Evolutionary conservation across 2,113 vertebrate genomes (phyloP), one percentile per base, ranked within the genome.

Genomic region (Heliornis fulica): DNA sequence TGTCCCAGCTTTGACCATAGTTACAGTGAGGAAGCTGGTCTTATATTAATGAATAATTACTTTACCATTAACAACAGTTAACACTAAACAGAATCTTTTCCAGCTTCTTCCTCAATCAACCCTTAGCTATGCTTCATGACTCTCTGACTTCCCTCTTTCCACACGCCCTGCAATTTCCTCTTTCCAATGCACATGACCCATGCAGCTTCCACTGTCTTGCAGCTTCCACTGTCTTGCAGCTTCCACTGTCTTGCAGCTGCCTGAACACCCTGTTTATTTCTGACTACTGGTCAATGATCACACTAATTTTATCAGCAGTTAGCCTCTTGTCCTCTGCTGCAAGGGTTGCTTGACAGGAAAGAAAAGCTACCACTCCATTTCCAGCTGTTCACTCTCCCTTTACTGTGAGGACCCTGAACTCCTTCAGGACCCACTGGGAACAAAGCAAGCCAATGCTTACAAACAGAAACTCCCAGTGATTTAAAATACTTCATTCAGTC

Each of bases 181-280:
- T 89, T 48, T 32, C 40, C 66, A 82, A 29, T 5, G 32, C 50
- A 54, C 0, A 0, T 1, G n/a, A 43, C 57, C 1, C 1, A 15
- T 53, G 53, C 78, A 70, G n/a, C 50, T 91, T 87, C 65, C 54
- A 32, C 45, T 69, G 56, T 71, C 53, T n/a, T 41, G 32, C 4
- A 74, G 59, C 34, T 70, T 45, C 57, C 17, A 32, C 45, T 69
- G 56, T 71, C 53, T n/a, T 53, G 53, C 78, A 70, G n/a, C 50
- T 91, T 87, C 65, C 54, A 32, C 45, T 69, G 56, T 71, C 53
- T n/a, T 41, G 32, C 4, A 74, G 59, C 34, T 70, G 50, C 57
- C 17, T n/a, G 18, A 45, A 32, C 0, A 2, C 7, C 21, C 22
- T 0, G 0, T 13, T 68, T 71, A 43, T 54, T 89, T 69, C 83